These are phyloP conservation scores for Dromococcyx pavoninus DNA, from an alignment of 2,797 vertebrate genomes.

Conservation along the genomic window DNA sequence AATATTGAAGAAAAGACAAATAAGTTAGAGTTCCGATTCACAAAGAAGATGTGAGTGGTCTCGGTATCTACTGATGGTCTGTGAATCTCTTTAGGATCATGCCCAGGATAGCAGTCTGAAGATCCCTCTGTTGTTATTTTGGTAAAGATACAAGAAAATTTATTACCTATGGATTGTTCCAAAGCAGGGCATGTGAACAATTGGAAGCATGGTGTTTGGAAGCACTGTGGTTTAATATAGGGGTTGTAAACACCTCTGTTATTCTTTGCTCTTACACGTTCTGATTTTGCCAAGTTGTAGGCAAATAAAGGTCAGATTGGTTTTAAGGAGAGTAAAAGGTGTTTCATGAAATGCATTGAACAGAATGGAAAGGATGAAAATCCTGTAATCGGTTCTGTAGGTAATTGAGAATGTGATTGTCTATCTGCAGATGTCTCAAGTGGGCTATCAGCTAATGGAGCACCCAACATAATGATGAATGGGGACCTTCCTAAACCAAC, in stretches of 20 bases:
- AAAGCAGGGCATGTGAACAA: not conserved
- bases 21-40: not conserved
- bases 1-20: not conserved
- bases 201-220: not conserved
- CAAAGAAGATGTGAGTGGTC: not conserved
- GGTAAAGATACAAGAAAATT: not conserved
- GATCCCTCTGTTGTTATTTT: not conserved
- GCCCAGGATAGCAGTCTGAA: not conserved
- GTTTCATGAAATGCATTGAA: not conserved
- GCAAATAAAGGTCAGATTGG: not conserved
- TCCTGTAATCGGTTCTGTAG: not conserved
- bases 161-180: not conserved
- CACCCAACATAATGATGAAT: slow-evolving; percentile 75
- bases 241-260: not conserved
- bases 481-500: slow-evolving; percentile 77
- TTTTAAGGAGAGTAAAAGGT: not conserved
- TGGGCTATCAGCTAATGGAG: slow-evolving; percentile 78
- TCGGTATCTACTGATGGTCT: not conserved
- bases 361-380: rapidly evolving
- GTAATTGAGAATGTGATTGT: not conserved
- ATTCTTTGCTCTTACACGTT: not conserved
- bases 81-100: not conserved
- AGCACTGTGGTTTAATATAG: not conserved
- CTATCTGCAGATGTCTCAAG: slow-evolving; percentile 72
- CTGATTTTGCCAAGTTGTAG: not conserved